phyloP scores from a whole-genome alignment of 2,797 vertebrate species.

The Smutsia temminckii region DNA sequence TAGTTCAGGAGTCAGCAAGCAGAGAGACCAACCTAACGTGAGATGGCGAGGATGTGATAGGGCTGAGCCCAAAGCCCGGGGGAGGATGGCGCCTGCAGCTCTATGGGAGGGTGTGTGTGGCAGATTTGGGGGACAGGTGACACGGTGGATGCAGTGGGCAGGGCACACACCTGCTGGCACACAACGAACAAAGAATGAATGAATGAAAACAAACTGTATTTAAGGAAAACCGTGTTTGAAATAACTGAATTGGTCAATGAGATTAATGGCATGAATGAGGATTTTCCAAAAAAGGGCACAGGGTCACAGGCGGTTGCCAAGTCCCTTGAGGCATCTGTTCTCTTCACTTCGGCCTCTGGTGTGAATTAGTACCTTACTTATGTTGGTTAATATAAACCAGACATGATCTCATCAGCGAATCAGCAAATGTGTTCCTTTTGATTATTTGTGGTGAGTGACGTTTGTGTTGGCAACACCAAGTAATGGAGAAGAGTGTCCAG shows the following conservation, averaged over 20 bases:
- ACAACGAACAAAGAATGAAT: neutral
- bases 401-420: neutral
- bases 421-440: neutral
- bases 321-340: neutral
- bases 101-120: neutral
- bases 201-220: neutral
- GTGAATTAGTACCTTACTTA: too few species aligned
- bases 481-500: neutral
- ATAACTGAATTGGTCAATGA: neutral
- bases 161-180: fast-evolving
- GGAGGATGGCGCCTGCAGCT: neutral
- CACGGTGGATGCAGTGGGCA: neutral
- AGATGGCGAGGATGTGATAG: neutral
- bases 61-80: too few species aligned
- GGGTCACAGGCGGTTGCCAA: neutral
- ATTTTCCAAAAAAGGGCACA: neutral
- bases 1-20: neutral
- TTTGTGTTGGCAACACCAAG: neutral
- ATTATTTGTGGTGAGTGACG: neutral
- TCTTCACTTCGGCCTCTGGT: neutral
- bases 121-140: neutral
- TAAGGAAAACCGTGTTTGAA: neutral
- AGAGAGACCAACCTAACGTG: fast-evolving
- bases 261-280: neutral
- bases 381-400: neutral